These are phyloP conservation scores for Alentia gelatinosa DNA, from an alignment of 2,888 invertebrate genomes.

Conservation along the genomic window DNA sequence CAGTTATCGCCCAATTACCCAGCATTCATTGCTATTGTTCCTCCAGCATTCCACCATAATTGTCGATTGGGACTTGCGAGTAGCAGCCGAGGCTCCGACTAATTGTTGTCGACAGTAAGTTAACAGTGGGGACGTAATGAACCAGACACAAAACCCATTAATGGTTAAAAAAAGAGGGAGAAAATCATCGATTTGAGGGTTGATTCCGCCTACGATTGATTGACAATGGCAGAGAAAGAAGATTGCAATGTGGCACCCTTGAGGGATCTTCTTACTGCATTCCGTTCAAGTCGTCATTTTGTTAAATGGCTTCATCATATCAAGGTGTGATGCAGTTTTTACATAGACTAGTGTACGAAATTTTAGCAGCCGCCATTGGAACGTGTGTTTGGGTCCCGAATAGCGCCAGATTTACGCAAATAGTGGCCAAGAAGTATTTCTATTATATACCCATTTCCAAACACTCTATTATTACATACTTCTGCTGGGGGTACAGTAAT, in stretches of 20 bases:
- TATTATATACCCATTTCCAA: no score
- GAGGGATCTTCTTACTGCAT: neutral
- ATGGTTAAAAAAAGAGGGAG: neutral
- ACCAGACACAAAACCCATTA: neutral
- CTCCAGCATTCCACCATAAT: neutral
- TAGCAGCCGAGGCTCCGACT: neutral
- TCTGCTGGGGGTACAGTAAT: no score
- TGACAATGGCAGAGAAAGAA: neutral
- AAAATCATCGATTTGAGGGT: neutral
- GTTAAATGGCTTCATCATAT: neutral
- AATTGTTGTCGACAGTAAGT: neutral
- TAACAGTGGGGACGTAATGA: neutral
- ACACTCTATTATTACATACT: no score
- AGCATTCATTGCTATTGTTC: neutral
- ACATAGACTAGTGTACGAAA: no score
- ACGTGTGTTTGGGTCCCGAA: no score
- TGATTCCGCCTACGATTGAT: neutral
- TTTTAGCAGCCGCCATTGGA: no score
- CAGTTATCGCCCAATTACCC: conserved; percentile 1
- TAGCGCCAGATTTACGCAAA: no score
- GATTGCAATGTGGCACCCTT: neutral
- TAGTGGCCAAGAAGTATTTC: no score
- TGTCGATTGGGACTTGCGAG: neutral
- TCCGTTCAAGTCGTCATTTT: neutral
- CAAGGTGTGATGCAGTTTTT: no score